Conservation (phyloP, 1,140 invertebrate genomes). For the Stegodyphus dumicola region DNA sequence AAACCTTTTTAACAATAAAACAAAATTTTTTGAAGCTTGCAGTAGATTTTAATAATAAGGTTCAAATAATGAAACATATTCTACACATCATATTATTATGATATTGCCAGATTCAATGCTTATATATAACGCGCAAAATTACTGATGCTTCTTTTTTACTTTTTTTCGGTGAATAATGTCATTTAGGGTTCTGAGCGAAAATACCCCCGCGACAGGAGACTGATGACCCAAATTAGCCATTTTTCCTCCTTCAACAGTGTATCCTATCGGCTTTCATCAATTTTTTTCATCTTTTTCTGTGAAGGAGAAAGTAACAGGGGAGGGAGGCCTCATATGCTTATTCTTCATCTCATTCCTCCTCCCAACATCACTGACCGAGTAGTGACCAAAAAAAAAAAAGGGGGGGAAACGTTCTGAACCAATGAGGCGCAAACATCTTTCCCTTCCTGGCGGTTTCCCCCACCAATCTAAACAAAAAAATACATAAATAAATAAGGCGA, state of each 20-base stretch:
- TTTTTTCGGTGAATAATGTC: too few species aligned
- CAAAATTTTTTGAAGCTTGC: too few species aligned
- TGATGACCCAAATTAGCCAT: constrained; percentile 38
- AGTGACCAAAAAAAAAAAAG: constrained; percentile 21
- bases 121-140: too few species aligned
- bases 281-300: constrained; percentile 4
- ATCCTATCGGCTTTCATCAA: constrained; percentile 25
- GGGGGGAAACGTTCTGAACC: constrained; percentile 21
- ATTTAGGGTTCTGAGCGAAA: too few species aligned
- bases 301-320: not conserved
- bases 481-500: not conserved
- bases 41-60: too few species aligned
- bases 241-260: constrained; percentile 1
- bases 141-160: too few species aligned
- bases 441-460: constrained; percentile 1
- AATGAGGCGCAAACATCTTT: constrained; percentile 48
- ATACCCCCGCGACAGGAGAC: constrained; percentile 6
- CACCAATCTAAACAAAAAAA: not conserved
- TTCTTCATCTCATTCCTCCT: constrained; percentile 22
- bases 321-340: constrained; percentile 36
- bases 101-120: too few species aligned
- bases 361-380: constrained; percentile 33
- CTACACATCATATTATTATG: too few species aligned
- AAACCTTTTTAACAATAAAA: too few species aligned
- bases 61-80: too few species aligned